A percentile compares a stretch with the other conserved stretches of the same genome.
Conservation (phyloP, 2,888 invertebrate genomes). For the Limnephilus rhombicus region DNA sequence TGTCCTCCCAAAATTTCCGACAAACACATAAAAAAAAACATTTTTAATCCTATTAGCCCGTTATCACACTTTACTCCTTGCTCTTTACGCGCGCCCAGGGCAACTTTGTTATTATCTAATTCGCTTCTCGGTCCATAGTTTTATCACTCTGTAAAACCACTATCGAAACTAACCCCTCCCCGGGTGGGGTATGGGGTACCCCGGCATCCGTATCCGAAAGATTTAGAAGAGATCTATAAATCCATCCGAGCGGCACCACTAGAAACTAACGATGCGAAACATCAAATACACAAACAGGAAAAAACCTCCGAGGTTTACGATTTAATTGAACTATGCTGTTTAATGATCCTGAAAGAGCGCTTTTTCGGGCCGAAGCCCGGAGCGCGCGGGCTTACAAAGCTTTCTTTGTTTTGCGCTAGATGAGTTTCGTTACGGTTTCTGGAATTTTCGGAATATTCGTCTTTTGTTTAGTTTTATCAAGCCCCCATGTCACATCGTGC, state of each 20-base stretch:
- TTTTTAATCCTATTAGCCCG: conserved; percentile 13
- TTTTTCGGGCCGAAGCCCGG: conserved; percentile 25
- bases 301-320: conserved; percentile 46
- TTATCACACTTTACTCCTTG: not conserved
- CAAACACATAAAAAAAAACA: not conserved
- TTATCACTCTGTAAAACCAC: conserved; percentile 37
- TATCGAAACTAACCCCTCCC: conserved; percentile 15
- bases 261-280: conserved; percentile 58
- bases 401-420: conserved; percentile 4
- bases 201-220: conserved; percentile 30
- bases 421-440: not conserved
- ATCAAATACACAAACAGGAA: conserved; percentile 56
- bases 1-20: not conserved
- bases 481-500: not conserved
- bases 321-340: conserved; percentile 50
- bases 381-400: conserved; percentile 27
- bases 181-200: not conserved
- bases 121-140: conserved; percentile 28
- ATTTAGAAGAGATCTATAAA: conserved; percentile 54
- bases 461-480: not conserved
- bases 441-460: not conserved
- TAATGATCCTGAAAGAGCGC: conserved; percentile 41
- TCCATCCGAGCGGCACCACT: conserved; percentile 52
- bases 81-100: not conserved
- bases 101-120: conserved; percentile 35